Evolutionary conservation across 1,140 invertebrate genomes (phyloP).

Genomic region (Helicorthomorpha holstii): DNA sequence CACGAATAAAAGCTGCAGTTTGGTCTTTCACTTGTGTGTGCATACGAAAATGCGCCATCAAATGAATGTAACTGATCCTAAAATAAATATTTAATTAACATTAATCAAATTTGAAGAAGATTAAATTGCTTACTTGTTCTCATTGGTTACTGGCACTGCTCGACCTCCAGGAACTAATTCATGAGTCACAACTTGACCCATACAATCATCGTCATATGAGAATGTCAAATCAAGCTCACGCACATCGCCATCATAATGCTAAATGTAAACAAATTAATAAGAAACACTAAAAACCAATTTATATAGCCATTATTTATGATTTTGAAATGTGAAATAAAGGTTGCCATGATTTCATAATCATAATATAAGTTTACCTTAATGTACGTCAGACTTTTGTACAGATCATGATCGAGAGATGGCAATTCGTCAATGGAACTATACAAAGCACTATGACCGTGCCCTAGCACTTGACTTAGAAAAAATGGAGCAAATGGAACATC

Average conservation of each 20-base stretch:
- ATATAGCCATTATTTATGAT: background rate
- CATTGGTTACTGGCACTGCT: conserved; percentile 81
- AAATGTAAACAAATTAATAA: no score
- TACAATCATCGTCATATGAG: conserved; percentile 85
- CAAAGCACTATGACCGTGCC: conserved; percentile 67
- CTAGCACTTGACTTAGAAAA: conserved; percentile 89
- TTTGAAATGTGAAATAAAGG: background rate
- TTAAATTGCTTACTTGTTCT: conserved; percentile 61
- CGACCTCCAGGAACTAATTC: conserved; percentile 86
- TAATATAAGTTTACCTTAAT: conserved; percentile 44
- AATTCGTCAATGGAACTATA: conserved; percentile 96
- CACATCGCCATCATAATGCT: conserved; percentile 85
- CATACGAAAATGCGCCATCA: conserved; percentile 97
- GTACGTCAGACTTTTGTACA: conserved; percentile 91
- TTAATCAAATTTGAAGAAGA: background rate
- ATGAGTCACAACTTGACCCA: conserved; percentile 78
- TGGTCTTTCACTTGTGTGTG: conserved; percentile 93
- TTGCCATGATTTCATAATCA: background rate
- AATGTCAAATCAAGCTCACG: conserved; percentile 88
- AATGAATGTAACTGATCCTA: conserved; percentile 91
- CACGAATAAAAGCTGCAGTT: conserved; percentile 85
- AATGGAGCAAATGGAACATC: conserved; percentile 98
- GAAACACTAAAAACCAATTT: no score
- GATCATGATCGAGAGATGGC: conserved; percentile 84
- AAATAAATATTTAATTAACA: conserved; percentile 12